Conservation (phyloP, 1,140 invertebrate species). For the Cydia amplana region DNA sequence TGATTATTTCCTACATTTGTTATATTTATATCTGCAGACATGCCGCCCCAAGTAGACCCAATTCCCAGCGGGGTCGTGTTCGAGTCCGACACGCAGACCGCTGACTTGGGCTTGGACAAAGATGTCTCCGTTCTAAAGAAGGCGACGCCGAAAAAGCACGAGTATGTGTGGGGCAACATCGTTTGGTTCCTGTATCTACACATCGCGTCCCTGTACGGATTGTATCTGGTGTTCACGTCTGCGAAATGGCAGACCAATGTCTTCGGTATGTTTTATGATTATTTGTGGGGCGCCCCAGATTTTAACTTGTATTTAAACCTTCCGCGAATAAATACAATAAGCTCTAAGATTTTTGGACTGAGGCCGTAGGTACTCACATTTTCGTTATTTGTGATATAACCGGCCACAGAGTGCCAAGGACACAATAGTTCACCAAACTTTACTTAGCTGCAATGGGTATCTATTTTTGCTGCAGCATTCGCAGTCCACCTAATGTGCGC, state of each 20-base stretch:
- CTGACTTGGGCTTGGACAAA: slow-evolving; percentile 65
- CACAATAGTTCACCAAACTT: background rate
- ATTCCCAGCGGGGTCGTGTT: slow-evolving; percentile 81
- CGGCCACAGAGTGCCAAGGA: too few species aligned
- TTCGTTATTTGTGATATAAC: too few species aligned
- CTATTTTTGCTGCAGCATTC: slow-evolving; percentile 72
- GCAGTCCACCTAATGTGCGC: slow-evolving; percentile 82
- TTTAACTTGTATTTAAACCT: background rate
- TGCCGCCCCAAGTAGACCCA: slow-evolving; percentile 82
- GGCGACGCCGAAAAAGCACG: slow-evolving; percentile 69
- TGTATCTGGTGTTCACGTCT: slow-evolving; percentile 84
- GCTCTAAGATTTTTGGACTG: too few species aligned
- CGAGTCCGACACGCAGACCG: slow-evolving; percentile 78
- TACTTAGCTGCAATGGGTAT: background rate
- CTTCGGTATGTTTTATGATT: slow-evolving; percentile 81
- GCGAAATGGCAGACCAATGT: slow-evolving; percentile 85
- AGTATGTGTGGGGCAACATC: slow-evolving; percentile 92
- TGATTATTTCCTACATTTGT: too few species aligned
- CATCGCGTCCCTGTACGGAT: slow-evolving; percentile 86
- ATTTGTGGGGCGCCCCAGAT: background rate
- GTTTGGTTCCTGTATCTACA: slow-evolving; percentile 87
- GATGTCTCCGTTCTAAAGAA: slow-evolving; percentile 62
- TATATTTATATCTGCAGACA: slow-evolving; percentile 53
- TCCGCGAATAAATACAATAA: too few species aligned
- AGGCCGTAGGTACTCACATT: too few species aligned